Conservation (phyloP, 2,888 invertebrate species). For the Syritta pipiens region DNA sequence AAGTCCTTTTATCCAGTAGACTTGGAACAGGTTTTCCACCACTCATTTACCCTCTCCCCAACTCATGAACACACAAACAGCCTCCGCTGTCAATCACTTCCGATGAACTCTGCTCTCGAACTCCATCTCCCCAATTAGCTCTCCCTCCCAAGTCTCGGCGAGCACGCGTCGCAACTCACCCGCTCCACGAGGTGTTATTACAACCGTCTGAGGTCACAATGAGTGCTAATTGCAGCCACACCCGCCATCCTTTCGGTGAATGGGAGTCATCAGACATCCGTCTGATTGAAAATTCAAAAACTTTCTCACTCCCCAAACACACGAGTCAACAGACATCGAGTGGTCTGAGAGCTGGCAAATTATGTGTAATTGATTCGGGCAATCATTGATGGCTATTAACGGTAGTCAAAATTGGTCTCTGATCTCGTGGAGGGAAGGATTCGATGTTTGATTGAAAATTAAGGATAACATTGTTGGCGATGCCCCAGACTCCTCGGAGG, state of each 20-base stretch:
- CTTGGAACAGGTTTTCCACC: too few relatives aligned
- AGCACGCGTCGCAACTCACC: too few relatives aligned
- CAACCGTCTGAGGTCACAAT: slow-evolving; percentile 49
- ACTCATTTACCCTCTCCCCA: not conserved
- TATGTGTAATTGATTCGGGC: slow-evolving; percentile 52
- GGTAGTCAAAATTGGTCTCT: slow-evolving; percentile 20
- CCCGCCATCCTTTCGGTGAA: not conserved
- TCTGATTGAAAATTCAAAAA: slow-evolving; percentile 52
- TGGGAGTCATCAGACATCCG: too few relatives aligned
- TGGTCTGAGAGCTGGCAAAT: slow-evolving; percentile 2
- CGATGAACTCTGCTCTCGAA: not conserved
- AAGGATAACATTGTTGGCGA: slow-evolving; percentile 24
- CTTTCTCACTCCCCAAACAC: not conserved
- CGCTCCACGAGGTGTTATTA: slow-evolving; percentile 38
- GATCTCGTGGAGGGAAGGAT: slow-evolving; percentile 30
- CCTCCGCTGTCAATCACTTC: not conserved
- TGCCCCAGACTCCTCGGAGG: not conserved
- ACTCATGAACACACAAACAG: not conserved
- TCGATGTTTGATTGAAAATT: slow-evolving; percentile 31
- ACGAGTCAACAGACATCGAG: not conserved
- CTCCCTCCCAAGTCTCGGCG: slow-evolving; percentile 7
- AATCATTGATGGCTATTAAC: slow-evolving; percentile 48
- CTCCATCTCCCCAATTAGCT: slow-evolving; percentile 19
- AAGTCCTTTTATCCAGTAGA: too few relatives aligned
- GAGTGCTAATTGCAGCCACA: slow-evolving; percentile 44